Evolutionary conservation across 37 sponge, comb jelly and placozoan genomes (phyloP), one percentile per base, ranked within the genome.

Genomic region (Cladorhizidae sp.): DNA sequence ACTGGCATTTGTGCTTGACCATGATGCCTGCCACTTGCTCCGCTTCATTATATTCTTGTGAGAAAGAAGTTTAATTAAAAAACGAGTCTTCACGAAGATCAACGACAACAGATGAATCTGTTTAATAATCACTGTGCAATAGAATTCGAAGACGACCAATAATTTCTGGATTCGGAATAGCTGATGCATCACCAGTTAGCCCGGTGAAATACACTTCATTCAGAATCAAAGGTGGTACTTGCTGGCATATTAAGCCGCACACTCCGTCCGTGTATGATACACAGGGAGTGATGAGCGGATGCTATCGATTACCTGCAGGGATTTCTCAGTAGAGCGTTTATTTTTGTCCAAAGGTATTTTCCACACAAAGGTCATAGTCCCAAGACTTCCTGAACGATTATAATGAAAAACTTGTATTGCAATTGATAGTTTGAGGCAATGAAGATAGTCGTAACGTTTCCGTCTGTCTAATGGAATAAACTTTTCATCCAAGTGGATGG

Each of bases 211-310:
- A 63, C 64, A 63, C 21, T 25, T 63, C 64, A 63, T 63, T 63
- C 12, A 26, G 12, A 63, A 20, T 63, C 9, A 20, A 20, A 63
- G 64, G n/a, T 12, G n/a, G 64, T 20, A 20, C n/a, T n/a, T n/a
- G n/a, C 9, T 63, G 12, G 31, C 12, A 32, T 72, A 81, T 49
- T 36, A 80, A 64, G 49, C 85, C 85, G 77, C 77, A 85, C 43
- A 28, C 80, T 79, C 70, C 28, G 74, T 79, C 68, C 80, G 38
- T 26, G 79, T 85, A 55, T 85, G 85, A 57, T 67, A 85, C 36
- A 65, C 54, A 35, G 87, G 87, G 59, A 87, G 73, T 20, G 64
- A 52, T 52, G 54, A 52, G 54, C 54, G 54, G 54, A 52, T 52
- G 54, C 54, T 52, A 52, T 52, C 54, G 15, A 52, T 52, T 11